Conservation (phyloP, 2,113 vertebrate species). For the Rhinogobius similis region DNA sequence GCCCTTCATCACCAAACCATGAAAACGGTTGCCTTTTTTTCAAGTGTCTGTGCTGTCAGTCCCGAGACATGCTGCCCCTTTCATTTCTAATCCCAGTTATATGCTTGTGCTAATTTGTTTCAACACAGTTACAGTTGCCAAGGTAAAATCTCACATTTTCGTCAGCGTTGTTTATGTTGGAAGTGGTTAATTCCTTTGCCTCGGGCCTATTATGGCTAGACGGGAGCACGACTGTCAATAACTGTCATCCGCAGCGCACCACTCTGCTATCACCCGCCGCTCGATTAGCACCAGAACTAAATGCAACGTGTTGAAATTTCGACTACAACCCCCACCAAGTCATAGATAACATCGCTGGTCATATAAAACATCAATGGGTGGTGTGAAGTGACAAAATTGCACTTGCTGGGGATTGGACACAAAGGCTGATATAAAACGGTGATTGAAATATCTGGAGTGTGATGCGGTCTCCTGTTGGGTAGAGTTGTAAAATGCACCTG, state of each 20-base stretch:
- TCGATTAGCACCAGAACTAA: conserved; percentile 70
- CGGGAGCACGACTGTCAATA: conserved; percentile 67
- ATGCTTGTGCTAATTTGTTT: conserved; percentile 72
- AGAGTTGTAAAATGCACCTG: conserved; percentile 58
- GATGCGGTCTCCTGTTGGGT: conserved; percentile 26
- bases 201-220: conserved; percentile 77
- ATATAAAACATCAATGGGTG: conserved; percentile 54
- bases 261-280: conserved; percentile 58
- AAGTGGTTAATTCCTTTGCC: conserved; percentile 62
- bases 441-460: conserved; percentile 51
- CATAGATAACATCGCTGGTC: conserved; percentile 43
- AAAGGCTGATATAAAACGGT: conserved; percentile 37
- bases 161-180: conserved; percentile 66
- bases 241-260: conserved; percentile 66
- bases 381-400: conserved; percentile 50
- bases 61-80: conserved; percentile 34
- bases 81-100: conserved; percentile 57
- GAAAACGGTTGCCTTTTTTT: conserved; percentile 59
- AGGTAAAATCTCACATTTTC: conserved; percentile 52
- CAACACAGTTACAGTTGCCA: conserved; percentile 78
- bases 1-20: conserved; percentile 32
- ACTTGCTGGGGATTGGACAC: conserved; percentile 36
- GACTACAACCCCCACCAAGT: conserved; percentile 56
- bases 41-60: conserved; percentile 52
- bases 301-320: conserved; percentile 62